Evolutionary conservation across 37 sponge, comb jelly and placozoan genomes (phyloP).

Genomic region (Haliclona indistincta): DNA sequence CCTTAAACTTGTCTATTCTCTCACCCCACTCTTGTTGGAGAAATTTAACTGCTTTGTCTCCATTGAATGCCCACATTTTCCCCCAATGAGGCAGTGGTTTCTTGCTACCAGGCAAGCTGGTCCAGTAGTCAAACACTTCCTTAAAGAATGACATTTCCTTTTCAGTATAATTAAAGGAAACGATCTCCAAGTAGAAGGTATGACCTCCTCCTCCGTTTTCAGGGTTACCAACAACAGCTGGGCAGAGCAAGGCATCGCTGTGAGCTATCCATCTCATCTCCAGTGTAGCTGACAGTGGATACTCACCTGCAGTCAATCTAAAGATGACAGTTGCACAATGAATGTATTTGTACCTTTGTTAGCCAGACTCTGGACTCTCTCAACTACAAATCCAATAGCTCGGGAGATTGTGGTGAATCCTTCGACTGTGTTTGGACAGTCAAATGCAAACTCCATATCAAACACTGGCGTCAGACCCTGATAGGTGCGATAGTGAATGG

Average conservation of each 20-base stretch:
- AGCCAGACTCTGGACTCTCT: neutral
- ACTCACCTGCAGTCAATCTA: neutral
- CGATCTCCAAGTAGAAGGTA: neutral
- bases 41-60: neutral
- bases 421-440: neutral
- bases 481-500: neutral
- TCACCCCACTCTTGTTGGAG: neutral
- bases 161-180: neutral
- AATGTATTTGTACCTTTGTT: no score
- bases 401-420: neutral
- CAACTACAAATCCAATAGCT: neutral
- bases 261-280: neutral
- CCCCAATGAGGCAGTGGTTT: constrained; percentile 1
- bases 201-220: neutral
- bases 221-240: neutral
- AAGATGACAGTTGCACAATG: no score
- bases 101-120: neutral
- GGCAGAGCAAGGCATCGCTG: neutral
- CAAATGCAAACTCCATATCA: neutral
- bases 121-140: neutral
- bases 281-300: neutral
- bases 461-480: neutral
- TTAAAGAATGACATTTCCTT: neutral
- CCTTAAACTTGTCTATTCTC: neutral
- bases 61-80: neutral